phyloP scores from a whole-genome alignment of 2,888 invertebrate genomes.

The Brachylomia viminalis region DNA sequence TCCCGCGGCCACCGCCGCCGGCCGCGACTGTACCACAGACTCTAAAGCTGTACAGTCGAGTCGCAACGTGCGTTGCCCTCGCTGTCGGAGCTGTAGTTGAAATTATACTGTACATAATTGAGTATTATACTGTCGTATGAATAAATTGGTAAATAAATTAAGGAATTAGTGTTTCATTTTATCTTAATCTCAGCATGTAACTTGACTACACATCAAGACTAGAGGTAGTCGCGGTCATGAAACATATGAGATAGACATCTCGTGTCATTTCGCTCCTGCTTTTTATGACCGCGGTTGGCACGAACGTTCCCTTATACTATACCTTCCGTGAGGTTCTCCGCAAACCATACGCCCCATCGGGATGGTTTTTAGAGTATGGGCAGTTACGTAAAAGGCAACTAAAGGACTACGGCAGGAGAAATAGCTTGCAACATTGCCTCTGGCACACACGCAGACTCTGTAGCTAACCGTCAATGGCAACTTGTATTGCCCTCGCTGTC shows the following conservation, averaged over 20 bases:
- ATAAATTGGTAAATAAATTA: background rate
- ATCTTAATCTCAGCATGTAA: too few species aligned
- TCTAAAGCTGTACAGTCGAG: slow-evolving; percentile 79
- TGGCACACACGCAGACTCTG: too few species aligned
- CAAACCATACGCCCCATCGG: background rate
- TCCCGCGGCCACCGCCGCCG: background rate
- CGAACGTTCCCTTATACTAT: background rate
- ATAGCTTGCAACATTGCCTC: too few species aligned
- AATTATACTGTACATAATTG: slow-evolving; percentile 78
- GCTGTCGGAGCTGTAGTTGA: slow-evolving; percentile 78
- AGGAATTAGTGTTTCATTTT: slow-evolving; percentile 16
- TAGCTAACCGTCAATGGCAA: too few species aligned
- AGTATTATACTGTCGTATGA: slow-evolving; percentile 64
- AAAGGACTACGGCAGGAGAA: too few species aligned
- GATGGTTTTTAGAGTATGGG: too few species aligned
- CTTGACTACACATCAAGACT: too few species aligned
- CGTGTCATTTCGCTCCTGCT: background rate
- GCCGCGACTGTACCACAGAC: slow-evolving; percentile 37
- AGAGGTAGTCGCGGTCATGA: background rate
- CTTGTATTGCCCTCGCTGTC: too few species aligned
- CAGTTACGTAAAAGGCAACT: too few species aligned
- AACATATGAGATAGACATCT: background rate
- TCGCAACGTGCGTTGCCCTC: slow-evolving; percentile 76
- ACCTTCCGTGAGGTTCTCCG: background rate
- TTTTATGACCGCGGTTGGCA: background rate